phyloP scores from a whole-genome alignment of 1,140 invertebrate species.

The Bombus confusus region DNA sequence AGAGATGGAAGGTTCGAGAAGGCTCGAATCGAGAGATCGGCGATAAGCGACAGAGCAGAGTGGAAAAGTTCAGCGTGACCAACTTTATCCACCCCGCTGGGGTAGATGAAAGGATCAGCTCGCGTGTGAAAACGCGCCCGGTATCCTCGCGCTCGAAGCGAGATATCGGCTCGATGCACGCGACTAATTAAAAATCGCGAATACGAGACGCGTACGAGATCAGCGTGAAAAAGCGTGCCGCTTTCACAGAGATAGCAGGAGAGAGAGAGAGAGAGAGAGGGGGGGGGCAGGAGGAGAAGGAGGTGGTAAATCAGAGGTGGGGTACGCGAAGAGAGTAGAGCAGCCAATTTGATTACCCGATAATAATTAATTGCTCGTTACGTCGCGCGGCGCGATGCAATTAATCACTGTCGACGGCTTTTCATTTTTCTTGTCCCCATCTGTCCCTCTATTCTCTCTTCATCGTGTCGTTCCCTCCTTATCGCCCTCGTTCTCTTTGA shows the following conservation, averaged over 20 bases:
- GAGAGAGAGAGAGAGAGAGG: not conserved
- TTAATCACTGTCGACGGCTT: slow-evolving; percentile 70
- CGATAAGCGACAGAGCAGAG: slow-evolving; percentile 42
- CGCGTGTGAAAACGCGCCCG: slow-evolving; percentile 9
- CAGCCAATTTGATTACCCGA: slow-evolving; percentile 70
- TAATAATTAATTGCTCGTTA: slow-evolving; percentile 76
- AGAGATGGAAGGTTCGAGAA: not conserved
- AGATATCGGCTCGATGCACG: slow-evolving; percentile 19
- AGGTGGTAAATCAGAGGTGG: not conserved
- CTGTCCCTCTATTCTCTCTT: slow-evolving; percentile 15
- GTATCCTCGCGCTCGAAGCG: not conserved
- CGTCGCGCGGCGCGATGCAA: slow-evolving; percentile 55
- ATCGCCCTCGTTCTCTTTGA: slow-evolving; percentile 1
- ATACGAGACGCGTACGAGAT: slow-evolving; percentile 34
- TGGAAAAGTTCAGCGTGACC: not conserved
- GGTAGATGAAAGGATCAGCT: slow-evolving; percentile 1
- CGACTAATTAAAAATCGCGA: slow-evolving; percentile 69
- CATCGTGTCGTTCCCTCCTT: not conserved
- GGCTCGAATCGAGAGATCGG: slow-evolving; percentile 51
- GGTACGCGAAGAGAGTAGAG: slow-evolving; percentile 10
- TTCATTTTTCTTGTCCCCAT: slow-evolving; percentile 64
- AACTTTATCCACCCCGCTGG: not conserved
- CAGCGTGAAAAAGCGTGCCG: slow-evolving; percentile 2
- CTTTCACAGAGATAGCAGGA: not conserved
- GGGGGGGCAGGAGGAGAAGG: too few species aligned